These are phyloP conservation scores for Alentia gelatinosa DNA, from an alignment of 2,888 invertebrate genomes.

Conservation along the genomic window DNA sequence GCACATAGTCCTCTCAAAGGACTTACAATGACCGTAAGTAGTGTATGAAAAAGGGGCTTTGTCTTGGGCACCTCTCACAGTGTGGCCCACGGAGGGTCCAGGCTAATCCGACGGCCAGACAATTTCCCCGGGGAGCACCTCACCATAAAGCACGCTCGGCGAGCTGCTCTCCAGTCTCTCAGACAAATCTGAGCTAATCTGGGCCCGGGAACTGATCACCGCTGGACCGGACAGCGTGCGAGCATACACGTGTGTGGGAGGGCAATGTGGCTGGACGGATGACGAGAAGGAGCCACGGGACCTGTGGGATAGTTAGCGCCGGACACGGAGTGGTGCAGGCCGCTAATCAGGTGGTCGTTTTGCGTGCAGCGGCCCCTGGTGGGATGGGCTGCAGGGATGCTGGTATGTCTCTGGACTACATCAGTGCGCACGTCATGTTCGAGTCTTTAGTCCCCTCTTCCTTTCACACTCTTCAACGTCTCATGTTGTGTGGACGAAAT, in stretches of 20 bases:
- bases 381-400: too few species aligned
- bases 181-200: slow-evolving; percentile 13
- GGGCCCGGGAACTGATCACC: neutral
- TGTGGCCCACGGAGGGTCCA: neutral
- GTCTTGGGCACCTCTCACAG: neutral
- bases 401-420: too few species aligned
- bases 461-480: too few species aligned
- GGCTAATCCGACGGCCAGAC: neutral
- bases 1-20: too few species aligned
- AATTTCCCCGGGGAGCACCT: neutral
- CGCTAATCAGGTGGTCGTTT: neutral
- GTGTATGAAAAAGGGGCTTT: neutral
- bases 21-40: neutral
- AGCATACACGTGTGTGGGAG: neutral
- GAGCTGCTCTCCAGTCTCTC: neutral
- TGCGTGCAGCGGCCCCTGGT: neutral
- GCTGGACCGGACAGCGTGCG: neutral
- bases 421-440: too few species aligned
- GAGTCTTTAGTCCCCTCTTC: too few species aligned
- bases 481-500: too few species aligned
- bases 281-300: neutral
- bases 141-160: neutral
- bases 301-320: neutral
- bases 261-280: neutral
- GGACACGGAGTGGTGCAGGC: neutral